phyloP scores from a whole-genome alignment of 2,113 vertebrate genomes.

The Epinephelus lanceolatus region DNA sequence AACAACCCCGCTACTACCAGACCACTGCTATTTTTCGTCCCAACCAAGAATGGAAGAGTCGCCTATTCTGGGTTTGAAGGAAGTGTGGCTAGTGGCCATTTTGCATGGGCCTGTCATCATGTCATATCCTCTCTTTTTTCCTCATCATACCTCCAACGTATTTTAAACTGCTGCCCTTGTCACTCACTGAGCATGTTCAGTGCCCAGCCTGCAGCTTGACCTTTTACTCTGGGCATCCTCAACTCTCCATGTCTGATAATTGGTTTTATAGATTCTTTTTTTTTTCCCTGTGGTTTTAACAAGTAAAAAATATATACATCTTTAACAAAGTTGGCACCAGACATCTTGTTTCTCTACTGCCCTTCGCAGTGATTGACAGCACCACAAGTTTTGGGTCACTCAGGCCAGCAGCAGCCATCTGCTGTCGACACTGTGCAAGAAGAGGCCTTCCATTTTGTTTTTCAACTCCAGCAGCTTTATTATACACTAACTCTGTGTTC shows the following conservation, averaged over 20 bases:
- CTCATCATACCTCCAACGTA: slow-evolving; percentile 64
- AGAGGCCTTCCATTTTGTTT: slow-evolving; percentile 35
- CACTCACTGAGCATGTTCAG: slow-evolving; percentile 91
- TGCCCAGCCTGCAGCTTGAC: slow-evolving; percentile 43
- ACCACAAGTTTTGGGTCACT: slow-evolving; percentile 33
- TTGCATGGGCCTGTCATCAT: slow-evolving; percentile 82
- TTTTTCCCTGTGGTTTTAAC: slow-evolving; percentile 10
- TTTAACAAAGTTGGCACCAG: slow-evolving; percentile 30
- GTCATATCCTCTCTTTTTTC: slow-evolving; percentile 61
- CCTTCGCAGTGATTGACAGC: slow-evolving; percentile 18
- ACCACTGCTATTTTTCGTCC: slow-evolving; percentile 64
- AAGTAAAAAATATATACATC: slow-evolving; percentile 16
- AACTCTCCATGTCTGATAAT: slow-evolving; percentile 32
- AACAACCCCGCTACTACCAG: slow-evolving; percentile 47
- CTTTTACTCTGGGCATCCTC: slow-evolving; percentile 27
- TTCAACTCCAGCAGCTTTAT: slow-evolving; percentile 24
- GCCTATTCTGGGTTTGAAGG: slow-evolving; percentile 80
- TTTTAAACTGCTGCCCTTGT: slow-evolving; percentile 75
- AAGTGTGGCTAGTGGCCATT: slow-evolving; percentile 75
- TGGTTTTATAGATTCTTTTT: slow-evolving; percentile 18
- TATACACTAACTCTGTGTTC: slow-evolving; percentile 19
- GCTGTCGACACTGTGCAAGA: slow-evolving; percentile 34
- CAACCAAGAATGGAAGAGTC: slow-evolving; percentile 82
- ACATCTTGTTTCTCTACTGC: slow-evolving; percentile 20
- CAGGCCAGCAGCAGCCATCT: slow-evolving; percentile 37